Conservation (phyloP, 2,113 vertebrate genomes). For the Gnathochromis pfefferi region DNA sequence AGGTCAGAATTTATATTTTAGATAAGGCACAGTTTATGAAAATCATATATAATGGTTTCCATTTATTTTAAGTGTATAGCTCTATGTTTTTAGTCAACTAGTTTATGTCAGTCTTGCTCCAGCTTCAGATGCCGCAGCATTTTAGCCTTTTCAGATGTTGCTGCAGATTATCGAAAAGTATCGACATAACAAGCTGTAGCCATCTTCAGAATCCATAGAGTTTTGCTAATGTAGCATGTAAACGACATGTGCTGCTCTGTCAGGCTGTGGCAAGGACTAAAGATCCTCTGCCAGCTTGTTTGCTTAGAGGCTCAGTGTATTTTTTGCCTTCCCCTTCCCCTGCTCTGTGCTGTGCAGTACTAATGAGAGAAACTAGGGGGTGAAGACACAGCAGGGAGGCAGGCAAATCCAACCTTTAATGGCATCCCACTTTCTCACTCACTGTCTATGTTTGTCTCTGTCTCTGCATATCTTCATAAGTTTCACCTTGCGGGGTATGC, state of each 20-base stretch:
- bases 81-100: neutral
- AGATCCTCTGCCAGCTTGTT: neutral
- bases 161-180: neutral
- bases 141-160: neutral
- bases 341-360: neutral
- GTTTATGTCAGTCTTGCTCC: neutral
- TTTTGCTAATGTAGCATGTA: slow-evolving; percentile 30
- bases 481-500: neutral
- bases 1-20: neutral
- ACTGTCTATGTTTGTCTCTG: neutral
- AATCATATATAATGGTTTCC: neutral
- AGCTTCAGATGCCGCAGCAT: neutral
- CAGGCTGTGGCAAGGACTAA: neutral
- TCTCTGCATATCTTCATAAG: neutral
- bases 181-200: neutral
- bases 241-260: slow-evolving; percentile 32
- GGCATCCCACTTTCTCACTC: neutral
- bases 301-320: neutral
- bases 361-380: slow-evolving; percentile 38
- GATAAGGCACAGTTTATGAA: neutral
- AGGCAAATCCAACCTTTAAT: slow-evolving; percentile 46
- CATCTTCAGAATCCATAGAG: neutral
- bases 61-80: neutral
- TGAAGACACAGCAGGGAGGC: neutral
- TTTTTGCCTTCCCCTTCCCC: slow-evolving; percentile 7